Percentiles rank a stretch among this genome's conserved stretches.
Conservation (phyloP, 1,140 invertebrate genomes). For the Drosophila parabipectinata region DNA sequence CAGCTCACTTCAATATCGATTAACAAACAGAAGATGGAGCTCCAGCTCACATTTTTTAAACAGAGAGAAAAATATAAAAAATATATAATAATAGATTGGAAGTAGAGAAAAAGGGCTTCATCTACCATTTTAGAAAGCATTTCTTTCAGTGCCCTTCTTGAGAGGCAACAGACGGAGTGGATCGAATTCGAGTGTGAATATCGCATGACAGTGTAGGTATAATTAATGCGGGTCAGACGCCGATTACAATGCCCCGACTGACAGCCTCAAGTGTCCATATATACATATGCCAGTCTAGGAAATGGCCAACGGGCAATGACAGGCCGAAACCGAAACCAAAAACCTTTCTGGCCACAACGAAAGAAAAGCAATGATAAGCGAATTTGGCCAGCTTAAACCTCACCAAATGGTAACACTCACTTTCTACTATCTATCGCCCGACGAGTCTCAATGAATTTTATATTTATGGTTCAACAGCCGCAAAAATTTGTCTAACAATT, state of each 20-base stretch:
- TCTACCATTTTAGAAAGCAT: not conserved
- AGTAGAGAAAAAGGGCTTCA: not conserved
- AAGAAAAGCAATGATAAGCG: constrained; percentile 76
- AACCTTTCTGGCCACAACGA: constrained; percentile 32
- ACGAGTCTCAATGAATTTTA: constrained; percentile 61
- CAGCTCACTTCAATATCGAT: constrained; percentile 65
- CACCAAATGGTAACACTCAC: constrained; percentile 50
- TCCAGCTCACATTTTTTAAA: constrained; percentile 25
- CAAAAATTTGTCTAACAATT: constrained; percentile 76
- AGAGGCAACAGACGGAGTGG: constrained; percentile 50
- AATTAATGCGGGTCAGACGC: constrained; percentile 81
- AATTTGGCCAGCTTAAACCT: constrained; percentile 56
- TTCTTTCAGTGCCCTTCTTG: constrained; percentile 47
- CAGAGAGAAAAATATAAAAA: constrained; percentile 4
- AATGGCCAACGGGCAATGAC: constrained; percentile 71
- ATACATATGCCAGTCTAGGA: constrained; percentile 46
- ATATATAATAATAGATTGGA: not conserved
- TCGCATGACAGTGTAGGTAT: constrained; percentile 78
- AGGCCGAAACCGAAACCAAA: constrained; percentile 44
- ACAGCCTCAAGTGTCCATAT: constrained; percentile 76
- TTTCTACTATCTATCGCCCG: constrained; percentile 60
- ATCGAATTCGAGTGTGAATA: constrained; percentile 68
- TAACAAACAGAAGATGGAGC: constrained; percentile 67
- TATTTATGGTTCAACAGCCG: constrained; percentile 65
- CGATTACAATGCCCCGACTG: constrained; percentile 80